Evolutionary conservation across 2,797 vertebrate species (phyloP).

Genomic region (Thaleichthys pacificus): DNA sequence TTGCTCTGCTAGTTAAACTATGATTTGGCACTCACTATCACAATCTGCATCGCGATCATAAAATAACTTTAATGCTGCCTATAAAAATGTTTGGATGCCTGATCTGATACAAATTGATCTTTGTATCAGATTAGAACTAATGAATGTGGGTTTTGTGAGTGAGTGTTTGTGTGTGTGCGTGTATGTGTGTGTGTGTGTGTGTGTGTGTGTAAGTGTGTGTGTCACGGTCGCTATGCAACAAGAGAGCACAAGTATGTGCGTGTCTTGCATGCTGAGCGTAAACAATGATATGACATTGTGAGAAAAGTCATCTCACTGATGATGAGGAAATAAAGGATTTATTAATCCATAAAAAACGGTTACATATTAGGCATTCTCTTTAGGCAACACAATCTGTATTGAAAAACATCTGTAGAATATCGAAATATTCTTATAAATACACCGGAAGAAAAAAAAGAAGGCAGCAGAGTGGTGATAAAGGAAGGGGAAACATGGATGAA

Average conservation of each 20-base stretch:
- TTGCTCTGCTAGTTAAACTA: too few relatives aligned
- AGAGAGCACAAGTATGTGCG: slow-evolving; percentile 1
- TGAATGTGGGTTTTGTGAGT: too few relatives aligned
- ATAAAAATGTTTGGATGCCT: too few relatives aligned
- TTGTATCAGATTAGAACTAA: too few relatives aligned
- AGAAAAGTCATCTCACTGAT: neutral
- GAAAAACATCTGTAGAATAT: neutral
- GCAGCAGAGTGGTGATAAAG: neutral
- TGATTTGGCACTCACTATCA: too few relatives aligned
- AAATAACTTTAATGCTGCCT: too few relatives aligned
- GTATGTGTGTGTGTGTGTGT: slow-evolving; percentile 21
- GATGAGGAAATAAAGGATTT: neutral
- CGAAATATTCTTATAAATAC: neutral
- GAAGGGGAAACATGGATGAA: neutral
- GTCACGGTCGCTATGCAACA: slow-evolving; percentile 55
- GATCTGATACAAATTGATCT: too few relatives aligned
- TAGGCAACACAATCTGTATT: neutral
- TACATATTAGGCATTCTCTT: too few relatives aligned
- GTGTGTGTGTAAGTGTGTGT: slow-evolving; percentile 16
- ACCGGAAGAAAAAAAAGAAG: neutral
- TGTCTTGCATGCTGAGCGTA: neutral
- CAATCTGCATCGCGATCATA: too few relatives aligned
- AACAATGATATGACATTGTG: neutral
- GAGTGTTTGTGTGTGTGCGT: neutral
- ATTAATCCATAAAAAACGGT: neutral